Conservation (phyloP, 2,113 vertebrate genomes). For the Madoqua kirkii region DNA sequence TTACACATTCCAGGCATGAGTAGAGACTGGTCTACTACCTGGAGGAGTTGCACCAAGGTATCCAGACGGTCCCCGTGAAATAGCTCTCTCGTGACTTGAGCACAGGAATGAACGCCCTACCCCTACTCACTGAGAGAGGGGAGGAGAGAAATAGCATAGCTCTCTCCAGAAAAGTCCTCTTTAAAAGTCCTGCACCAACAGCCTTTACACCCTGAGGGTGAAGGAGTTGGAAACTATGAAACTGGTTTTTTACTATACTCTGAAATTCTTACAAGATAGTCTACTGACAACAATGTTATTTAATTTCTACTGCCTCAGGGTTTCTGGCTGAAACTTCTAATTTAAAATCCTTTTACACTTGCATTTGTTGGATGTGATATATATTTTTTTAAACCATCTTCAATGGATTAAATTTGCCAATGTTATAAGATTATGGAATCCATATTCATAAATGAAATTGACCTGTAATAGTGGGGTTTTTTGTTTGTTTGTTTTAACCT, state of each 20-base stretch:
- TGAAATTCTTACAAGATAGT: neutral
- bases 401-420: conserved; percentile 12
- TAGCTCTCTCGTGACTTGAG: neutral
- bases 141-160: neutral
- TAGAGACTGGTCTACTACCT: neutral
- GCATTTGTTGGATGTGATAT: neutral
- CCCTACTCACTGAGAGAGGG: neutral
- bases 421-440: conserved; percentile 12
- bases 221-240: neutral
- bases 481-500: neutral
- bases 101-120: neutral
- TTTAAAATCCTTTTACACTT: neutral
- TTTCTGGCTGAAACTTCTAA: neutral
- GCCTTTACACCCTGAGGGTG: neutral
- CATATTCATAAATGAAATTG: neutral
- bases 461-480: neutral
- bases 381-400: neutral
- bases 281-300: neutral
- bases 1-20: neutral
- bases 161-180: neutral
- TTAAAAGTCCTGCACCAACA: neutral
- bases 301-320: neutral
- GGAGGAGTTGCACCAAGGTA: neutral
- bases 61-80: neutral
- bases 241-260: neutral